Evolutionary conservation across 2,888 invertebrate species (phyloP).

Genomic region (Antheraea assamensis): DNA sequence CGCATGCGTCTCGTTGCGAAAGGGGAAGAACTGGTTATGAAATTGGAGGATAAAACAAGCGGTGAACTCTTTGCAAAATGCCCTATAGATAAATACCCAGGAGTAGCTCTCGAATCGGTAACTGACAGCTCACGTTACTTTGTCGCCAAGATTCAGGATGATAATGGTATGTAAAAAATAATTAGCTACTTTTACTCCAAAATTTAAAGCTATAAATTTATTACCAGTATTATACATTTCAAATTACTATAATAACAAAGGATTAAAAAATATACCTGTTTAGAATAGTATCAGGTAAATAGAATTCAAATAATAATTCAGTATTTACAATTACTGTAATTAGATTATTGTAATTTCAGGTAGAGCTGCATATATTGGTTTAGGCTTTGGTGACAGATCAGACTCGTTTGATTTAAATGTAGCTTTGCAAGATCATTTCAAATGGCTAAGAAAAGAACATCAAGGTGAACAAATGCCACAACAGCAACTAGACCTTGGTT

Average conservation of each 20-base stretch:
- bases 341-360: conserved; percentile 70
- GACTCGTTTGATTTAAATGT: conserved; percentile 99
- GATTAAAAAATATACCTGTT: no score
- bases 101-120: conserved; percentile 96
- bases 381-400: conserved; percentile 98
- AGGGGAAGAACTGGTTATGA: conserved; percentile 93
- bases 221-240: neutral
- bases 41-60: conserved; percentile 96
- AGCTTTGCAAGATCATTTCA: conserved; percentile 98
- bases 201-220: neutral
- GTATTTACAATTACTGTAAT: neutral
- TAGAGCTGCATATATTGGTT: conserved; percentile 95
- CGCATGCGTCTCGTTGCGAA: conserved; percentile 95
- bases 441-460: conserved; percentile 94
- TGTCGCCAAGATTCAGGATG: conserved; percentile 97
- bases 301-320: neutral
- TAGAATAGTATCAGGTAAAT: neutral
- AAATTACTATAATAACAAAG: no score
- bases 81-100: conserved; percentile 97
- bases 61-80: conserved; percentile 98
- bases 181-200: neutral
- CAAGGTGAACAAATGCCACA: conserved; percentile 88
- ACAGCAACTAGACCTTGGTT: conserved; percentile 95
- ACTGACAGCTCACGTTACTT: conserved; percentile 99
- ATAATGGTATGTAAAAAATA: conserved; percentile 85